Percentiles rank a stretch among this genome's conserved stretches.
Conservation (phyloP, 2,113 vertebrate genomes). For the Antechinus stuartii region DNA sequence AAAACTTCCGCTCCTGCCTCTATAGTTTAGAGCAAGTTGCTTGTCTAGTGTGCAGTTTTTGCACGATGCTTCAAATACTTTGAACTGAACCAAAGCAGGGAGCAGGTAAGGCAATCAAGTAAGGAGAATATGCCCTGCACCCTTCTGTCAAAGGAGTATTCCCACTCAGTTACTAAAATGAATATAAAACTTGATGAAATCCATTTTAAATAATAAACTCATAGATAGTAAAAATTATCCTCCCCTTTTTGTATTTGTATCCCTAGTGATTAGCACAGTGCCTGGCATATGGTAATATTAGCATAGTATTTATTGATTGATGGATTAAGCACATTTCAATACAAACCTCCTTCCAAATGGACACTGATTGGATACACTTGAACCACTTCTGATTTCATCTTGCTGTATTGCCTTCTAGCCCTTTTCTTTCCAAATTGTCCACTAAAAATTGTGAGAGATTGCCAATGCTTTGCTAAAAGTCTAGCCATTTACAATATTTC, state of each 20-base stretch:
- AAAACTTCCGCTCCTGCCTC: not conserved
- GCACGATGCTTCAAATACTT: not conserved
- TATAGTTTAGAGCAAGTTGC: not conserved
- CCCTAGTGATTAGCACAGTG: not conserved
- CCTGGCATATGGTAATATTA: not conserved
- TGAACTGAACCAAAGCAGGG: not conserved
- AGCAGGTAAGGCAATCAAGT: not conserved
- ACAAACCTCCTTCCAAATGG: not conserved
- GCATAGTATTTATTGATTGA: not conserved
- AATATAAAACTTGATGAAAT: not conserved
- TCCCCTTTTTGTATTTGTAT: not conserved
- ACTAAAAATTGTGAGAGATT: not conserved
- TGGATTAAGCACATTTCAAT: not conserved
- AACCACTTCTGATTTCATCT: not conserved
- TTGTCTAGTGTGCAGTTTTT: not conserved
- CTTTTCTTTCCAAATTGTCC: not conserved
- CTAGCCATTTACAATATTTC: not conserved
- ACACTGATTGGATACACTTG: not conserved
- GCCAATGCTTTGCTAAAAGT: not conserved
- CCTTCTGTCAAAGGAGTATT: not conserved
- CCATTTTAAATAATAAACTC: not conserved
- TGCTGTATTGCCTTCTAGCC: not conserved
- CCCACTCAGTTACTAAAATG: not conserved
- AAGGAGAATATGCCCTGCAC: not conserved
- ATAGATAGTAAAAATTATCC: not conserved